Evolutionary conservation across 2,797 vertebrate species (phyloP), one percentile per base, ranked within the genome.

Genomic region (Myotis vivesi): DNA sequence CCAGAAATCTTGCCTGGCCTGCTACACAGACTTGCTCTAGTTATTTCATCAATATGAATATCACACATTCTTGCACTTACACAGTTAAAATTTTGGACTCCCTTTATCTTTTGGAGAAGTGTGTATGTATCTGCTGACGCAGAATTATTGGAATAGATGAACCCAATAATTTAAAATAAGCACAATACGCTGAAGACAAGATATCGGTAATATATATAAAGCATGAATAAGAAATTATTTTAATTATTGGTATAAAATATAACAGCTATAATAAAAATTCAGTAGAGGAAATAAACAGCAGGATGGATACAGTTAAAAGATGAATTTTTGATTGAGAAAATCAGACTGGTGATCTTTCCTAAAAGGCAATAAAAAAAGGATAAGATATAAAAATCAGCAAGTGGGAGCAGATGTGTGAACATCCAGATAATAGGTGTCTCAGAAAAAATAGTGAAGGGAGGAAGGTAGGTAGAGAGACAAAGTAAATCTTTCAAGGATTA

Each of bases 141-240:
- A 95, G 5, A 89, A 84, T 80, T 90, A 72, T 0, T 80, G 36
- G 30, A 59, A 66, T 15, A 91, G 16, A 55, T 69, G 16, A 25
- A 66, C 15, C 22, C 36, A 92, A 66, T 77, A 66, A 87, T 77
- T 79, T 87, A 13, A 87, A 92, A 76, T 81, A 87, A 87, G n/a
- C 36, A 84, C 13, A 19, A 19, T 28, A 85, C 4, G 85, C 33
- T 51, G 19, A 76, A 79, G 17, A 17, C 83, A 83, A 79, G 12
- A 86, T 59, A 91, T 22, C 25, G 41, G 38, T 30, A 93, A 80
- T 49, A 36, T 88, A 80, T 49, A 36, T 88, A 41, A 91, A 83
- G 22, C 15, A 84, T 83, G 44, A 79, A 57, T 46, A 75, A 87
- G 9, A 79, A 76, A 79, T 73, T 33, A 89, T 59, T 71, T 90